Base-by-base conservation (phyloP, 2,888 invertebrate species). In the Didymodactylos carnosus region DNA sequence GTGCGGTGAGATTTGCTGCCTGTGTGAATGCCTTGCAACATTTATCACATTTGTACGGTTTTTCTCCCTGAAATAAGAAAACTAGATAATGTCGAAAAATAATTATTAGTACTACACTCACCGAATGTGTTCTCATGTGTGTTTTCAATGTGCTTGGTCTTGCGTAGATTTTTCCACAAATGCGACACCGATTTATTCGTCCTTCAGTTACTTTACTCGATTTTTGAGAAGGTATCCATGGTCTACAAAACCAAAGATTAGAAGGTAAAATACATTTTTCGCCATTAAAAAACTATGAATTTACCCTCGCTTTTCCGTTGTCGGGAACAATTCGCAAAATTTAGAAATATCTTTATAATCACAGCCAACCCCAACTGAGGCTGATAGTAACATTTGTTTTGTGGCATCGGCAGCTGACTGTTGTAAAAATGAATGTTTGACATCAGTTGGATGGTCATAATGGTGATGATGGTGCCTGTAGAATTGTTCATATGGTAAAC, bases 1-100 rank as follows among this genome's bases (percentile, higher is more conserved):
- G 97, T 16, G 97, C 97, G 13, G 95, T 97, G 78, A 98, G 85
- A 85, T 98, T 98, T 77, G 97, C 97, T 62, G 97, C 97, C 85
- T 98, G 97, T 70, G 92, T 92, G 85, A 95, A 95, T 78, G 93
- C 92, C 84, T 95, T 95, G 83, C 91, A 91, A 85, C 94, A 95
- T 14, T 82, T 80, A 41, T 77, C 78, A 78, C 83, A 83, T 51
- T 80, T 73, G 41, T 72, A 74, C 11, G 71, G 73, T 39, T 73
- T n/a, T n/a, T n/a, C n/a, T n/a, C n/a, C n/a, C 51, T 51, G 29
- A 27, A 16, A 51, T 3, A 51, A 51, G 6, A 13, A 8, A 27
- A 51, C 13, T 8, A 51, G 3, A n/a, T 3, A n/a, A 19, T 43
- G n/a, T 19, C 6, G 25, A 49, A 49, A 23, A 3, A 46, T n/a